Evolutionary conservation across 2,888 invertebrate species (phyloP).

Genomic region (Tupiocoris notatus): DNA sequence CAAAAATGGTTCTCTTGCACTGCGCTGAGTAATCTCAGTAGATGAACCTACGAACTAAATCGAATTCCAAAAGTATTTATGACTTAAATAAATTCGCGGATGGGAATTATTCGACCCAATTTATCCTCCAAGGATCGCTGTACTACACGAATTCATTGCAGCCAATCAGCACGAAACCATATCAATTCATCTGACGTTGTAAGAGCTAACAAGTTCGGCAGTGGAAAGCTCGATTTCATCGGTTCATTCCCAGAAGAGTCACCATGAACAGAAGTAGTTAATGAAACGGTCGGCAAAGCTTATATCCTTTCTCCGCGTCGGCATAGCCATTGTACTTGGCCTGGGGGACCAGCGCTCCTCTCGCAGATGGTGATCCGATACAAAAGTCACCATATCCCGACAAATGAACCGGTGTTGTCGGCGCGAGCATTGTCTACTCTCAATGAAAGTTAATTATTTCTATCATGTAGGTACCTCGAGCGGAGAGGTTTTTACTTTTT

Average conservation of each 20-base stretch:
- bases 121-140: too few relatives aligned
- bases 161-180: neutral
- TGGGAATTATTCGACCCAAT: too few relatives aligned
- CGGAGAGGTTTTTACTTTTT: slow-evolving; percentile 27
- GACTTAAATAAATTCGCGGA: too few relatives aligned
- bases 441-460: slow-evolving; percentile 39
- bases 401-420: slow-evolving; percentile 35
- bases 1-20: too few relatives aligned
- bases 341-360: neutral
- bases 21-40: too few relatives aligned
- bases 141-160: too few relatives aligned
- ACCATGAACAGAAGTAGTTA: neutral
- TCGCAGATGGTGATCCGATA: slow-evolving; percentile 32
- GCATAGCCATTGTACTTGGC: neutral
- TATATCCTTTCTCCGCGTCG: neutral
- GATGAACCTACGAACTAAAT: too few relatives aligned
- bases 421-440: slow-evolving; percentile 30
- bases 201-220: neutral
- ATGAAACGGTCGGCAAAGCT: neutral
- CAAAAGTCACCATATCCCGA: slow-evolving; percentile 36
- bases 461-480: slow-evolving; percentile 20
- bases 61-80: too few relatives aligned
- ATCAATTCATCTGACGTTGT: neutral
- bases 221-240: neutral
- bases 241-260: neutral